A percentile compares a stretch with the other conserved stretches of the same genome.
Evolutionary conservation across 2,113 vertebrate genomes (phyloP).

Genomic region (Tragelaphus strepsiceros): DNA sequence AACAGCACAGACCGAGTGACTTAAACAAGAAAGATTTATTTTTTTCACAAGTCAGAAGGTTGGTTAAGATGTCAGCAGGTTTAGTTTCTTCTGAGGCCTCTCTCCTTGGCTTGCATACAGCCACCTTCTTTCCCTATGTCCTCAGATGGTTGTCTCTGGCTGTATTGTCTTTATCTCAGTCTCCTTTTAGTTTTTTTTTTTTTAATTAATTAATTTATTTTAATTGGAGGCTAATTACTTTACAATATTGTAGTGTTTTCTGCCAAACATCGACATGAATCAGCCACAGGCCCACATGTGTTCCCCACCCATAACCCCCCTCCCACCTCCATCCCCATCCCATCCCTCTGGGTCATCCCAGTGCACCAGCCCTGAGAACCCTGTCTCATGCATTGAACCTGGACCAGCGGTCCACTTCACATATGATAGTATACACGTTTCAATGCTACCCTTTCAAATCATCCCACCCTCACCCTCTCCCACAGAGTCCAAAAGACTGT

Average conservation of each 20-base stretch:
- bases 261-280: background rate
- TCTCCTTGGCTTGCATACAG: background rate
- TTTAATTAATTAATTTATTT: background rate
- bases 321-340: background rate
- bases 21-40: background rate
- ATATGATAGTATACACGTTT: background rate
- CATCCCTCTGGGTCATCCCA: background rate
- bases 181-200: background rate
- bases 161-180: background rate
- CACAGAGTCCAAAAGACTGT: background rate
- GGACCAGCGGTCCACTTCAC: background rate
- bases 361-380: background rate
- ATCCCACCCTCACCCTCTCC: background rate
- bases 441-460: background rate
- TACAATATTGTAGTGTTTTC: background rate
- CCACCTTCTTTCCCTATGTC: background rate
- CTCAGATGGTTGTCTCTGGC: background rate
- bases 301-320: background rate
- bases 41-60: background rate
- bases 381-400: background rate
- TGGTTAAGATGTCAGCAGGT: background rate
- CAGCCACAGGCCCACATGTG: background rate
- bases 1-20: background rate
- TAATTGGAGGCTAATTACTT: background rate
- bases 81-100: background rate